These are phyloP conservation scores for Meloidogyne floridensis DNA, from an alignment of 1,140 invertebrate species.

Conservation along the genomic window DNA sequence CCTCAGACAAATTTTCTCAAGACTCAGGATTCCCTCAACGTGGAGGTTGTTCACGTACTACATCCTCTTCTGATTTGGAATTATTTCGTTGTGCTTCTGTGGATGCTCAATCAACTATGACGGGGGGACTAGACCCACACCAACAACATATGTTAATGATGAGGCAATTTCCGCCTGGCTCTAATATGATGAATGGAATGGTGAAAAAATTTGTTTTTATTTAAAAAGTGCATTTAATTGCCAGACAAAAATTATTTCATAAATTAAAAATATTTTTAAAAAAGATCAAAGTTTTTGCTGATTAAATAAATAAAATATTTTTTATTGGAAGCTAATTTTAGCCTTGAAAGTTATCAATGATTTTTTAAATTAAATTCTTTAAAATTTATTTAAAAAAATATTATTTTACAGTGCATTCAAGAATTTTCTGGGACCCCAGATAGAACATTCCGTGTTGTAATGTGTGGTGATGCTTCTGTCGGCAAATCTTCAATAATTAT, in stretches of 20 bases:
- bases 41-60: conserved; percentile 30
- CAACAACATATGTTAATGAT: conserved; percentile 33
- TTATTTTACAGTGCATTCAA: conserved; percentile 35
- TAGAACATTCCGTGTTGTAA: conserved; percentile 73
- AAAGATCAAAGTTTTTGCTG: neutral
- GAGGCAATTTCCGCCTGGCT: conserved; percentile 21
- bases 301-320: neutral
- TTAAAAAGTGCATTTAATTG: conserved; percentile 12
- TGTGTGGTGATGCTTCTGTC: conserved; percentile 74
- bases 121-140: conserved; percentile 9
- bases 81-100: conserved; percentile 66
- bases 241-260: neutral
- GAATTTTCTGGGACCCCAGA: conserved; percentile 69
- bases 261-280: neutral
- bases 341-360: no score
- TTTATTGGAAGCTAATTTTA: neutral
- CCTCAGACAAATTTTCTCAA: conserved; percentile 10
- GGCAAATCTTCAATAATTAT: conserved; percentile 75
- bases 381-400: conserved; percentile 19
- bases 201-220: neutral
- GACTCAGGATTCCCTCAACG: conserved; percentile 27
- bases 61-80: conserved; percentile 33
- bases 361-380: neutral
- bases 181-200: conserved; percentile 13
- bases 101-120: conserved; percentile 46